Conservation (phyloP, 2,797 vertebrate genomes). For the Cheracebus regulus region DNA sequence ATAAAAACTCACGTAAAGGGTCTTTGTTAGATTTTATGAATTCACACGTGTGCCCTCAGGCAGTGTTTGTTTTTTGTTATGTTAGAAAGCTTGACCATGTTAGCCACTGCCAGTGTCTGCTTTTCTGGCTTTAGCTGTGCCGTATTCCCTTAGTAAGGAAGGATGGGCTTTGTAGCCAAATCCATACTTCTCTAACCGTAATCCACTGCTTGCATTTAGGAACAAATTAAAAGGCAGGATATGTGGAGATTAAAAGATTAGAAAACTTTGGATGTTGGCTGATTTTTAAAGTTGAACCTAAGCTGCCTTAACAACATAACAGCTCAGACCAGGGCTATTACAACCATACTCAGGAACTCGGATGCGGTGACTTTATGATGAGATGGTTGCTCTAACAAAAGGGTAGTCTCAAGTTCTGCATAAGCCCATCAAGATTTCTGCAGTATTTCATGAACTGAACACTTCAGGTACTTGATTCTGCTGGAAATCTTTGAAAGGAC, state of each 20-base stretch:
- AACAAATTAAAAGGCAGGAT: background rate
- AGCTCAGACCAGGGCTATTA: background rate
- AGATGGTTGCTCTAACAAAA: background rate
- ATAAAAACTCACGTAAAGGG: background rate
- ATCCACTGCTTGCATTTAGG: background rate
- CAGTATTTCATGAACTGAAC: background rate
- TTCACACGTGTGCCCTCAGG: background rate
- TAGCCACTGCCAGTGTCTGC: background rate
- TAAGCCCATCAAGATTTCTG: background rate
- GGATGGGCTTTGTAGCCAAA: background rate
- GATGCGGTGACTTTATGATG: background rate
- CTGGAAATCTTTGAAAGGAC: slow-evolving; percentile 30
- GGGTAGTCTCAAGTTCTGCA: background rate
- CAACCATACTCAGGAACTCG: background rate
- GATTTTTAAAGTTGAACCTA: slow-evolving; percentile 7
- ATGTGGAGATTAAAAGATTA: background rate
- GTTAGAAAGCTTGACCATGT: background rate
- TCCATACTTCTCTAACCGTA: background rate
- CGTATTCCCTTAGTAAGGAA: background rate
- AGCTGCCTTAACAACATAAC: background rate
- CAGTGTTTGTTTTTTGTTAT: slow-evolving; percentile 19
- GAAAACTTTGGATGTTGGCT: background rate
- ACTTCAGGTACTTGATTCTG: background rate
- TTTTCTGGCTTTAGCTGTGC: background rate
- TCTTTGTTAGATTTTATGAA: background rate